Base-by-base conservation (phyloP, 1,140 invertebrate genomes). In the Oryzaephilus surinamensis region DNA sequence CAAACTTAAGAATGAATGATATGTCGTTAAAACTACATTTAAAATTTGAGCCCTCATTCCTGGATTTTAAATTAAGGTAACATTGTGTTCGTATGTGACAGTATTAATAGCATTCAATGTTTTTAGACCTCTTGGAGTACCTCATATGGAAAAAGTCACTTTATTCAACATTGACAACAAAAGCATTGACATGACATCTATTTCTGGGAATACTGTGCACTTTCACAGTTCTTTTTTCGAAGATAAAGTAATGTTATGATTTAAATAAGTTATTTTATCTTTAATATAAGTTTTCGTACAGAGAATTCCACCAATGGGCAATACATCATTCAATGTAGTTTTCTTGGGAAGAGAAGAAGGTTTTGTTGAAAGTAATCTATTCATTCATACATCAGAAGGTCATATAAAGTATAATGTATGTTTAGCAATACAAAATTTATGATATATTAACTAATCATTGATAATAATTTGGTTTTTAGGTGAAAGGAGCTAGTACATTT, bases 261-360 rank as follows among this genome's bases (percentile, higher is more conserved):
- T 32, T 10, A 17, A 4, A 19, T 19, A 6, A 20, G 6, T 13
- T 6, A 33, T 18, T 19, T 20, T 18, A 4, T 33, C 3, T 39
- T 41, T 41, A n/a, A n/a, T n/a, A n/a, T n/a, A n/a, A n/a, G 19
- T 45, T 34, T 5, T 21, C 19, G 20, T 29, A 50, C 48, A 87
- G 83, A 70, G 79, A 51, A 79, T 97, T 60, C 78, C 84, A 55
- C 87, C 91, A 29, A 74, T 83, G 38, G 82, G 84, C 30, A 96
- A 96, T 63, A 96, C 92, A 46, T 84, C 87, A 41, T 97, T 97
- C 69, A 91, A 84, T 70, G 86, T 97, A 51, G 87, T 96, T 38
- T 96, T 94, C 68, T 73, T 97, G 51, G 91, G 91, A 12, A 69
- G 92, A 55, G 79, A 88, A 65, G 80, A 92, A 66, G 91, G 90